These are phyloP conservation scores for Lobophora halterata DNA, from an alignment of 2,888 invertebrate genomes.

Conservation along the genomic window DNA sequence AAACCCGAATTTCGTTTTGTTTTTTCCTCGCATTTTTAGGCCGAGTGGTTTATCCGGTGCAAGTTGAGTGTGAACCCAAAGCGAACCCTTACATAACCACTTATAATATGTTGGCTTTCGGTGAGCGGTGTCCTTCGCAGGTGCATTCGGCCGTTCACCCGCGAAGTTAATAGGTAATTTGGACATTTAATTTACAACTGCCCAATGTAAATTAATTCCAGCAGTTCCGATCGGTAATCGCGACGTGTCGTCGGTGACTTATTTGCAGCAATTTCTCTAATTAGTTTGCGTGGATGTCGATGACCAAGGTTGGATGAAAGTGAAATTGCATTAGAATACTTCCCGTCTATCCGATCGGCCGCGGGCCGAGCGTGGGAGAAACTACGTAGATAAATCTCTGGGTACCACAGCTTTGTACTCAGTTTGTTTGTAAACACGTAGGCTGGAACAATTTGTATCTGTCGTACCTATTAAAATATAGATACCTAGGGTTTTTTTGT, in stretches of 20 bases:
- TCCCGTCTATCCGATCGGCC: conserved; percentile 50
- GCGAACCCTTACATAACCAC: too few relatives aligned
- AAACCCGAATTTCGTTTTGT: conserved; percentile 47
- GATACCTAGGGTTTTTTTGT: too few relatives aligned
- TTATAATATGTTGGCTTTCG: too few relatives aligned
- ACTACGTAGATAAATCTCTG: conserved; percentile 39
- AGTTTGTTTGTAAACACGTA: conserved; percentile 2
- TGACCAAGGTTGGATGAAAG: conserved; percentile 64
- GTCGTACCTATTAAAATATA: too few relatives aligned
- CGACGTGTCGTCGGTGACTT: conserved; percentile 26
- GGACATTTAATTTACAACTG: conserved; percentile 38
- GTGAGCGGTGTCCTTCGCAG: conserved; percentile 52
- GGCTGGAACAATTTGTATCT: not conserved
- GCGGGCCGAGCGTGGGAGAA: conserved; percentile 50
- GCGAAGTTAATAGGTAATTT: conserved; percentile 49
- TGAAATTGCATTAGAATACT: conserved; percentile 55
- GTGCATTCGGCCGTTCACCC: conserved; percentile 71
- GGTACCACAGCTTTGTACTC: conserved; percentile 15
- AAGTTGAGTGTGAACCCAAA: conserved; percentile 20
- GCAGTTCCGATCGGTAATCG: conserved; percentile 13
- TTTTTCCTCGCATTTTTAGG: conserved; percentile 68
- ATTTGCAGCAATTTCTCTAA: conserved; percentile 39
- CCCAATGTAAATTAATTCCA: conserved; percentile 18
- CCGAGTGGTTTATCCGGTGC: conserved; percentile 45
- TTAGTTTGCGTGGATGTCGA: conserved; percentile 50